Evolutionary conservation across 1,140 invertebrate species (phyloP).

Genomic region (Ceratitis capitata): DNA sequence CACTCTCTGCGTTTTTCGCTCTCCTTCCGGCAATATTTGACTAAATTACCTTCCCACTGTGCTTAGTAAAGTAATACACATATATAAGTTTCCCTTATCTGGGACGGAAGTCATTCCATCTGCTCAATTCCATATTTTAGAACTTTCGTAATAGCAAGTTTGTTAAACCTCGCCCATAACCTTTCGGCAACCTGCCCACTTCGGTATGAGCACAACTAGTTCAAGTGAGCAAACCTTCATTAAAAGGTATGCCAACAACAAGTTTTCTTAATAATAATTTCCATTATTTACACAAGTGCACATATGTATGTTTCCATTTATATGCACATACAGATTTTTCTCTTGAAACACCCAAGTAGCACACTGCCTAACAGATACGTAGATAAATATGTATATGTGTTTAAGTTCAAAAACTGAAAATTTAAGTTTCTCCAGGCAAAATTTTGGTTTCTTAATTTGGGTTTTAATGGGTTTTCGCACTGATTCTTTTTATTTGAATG

Average conservation of each 20-base stretch:
- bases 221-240: not conserved
- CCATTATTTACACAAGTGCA: not conserved
- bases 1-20: not conserved
- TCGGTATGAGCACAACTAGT: not conserved
- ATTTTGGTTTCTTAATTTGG: not conserved
- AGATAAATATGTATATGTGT: not conserved
- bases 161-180: not conserved
- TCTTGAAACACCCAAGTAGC: no score
- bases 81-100: not conserved
- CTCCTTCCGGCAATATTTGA: not conserved
- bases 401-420: not conserved
- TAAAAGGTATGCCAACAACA: not conserved
- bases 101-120: not conserved
- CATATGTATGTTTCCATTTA: not conserved
- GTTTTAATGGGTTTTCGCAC: no score
- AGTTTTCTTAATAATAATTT: not conserved
- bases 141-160: not conserved
- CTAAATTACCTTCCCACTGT: not conserved
- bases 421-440: not conserved
- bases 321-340: no score
- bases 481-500: not conserved
- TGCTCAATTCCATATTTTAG: not conserved
- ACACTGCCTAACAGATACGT: not conserved
- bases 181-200: not conserved
- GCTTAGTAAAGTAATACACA: not conserved